Evolutionary conservation across 2,888 invertebrate genomes (phyloP).

Genomic region (Junonia oenone): DNA sequence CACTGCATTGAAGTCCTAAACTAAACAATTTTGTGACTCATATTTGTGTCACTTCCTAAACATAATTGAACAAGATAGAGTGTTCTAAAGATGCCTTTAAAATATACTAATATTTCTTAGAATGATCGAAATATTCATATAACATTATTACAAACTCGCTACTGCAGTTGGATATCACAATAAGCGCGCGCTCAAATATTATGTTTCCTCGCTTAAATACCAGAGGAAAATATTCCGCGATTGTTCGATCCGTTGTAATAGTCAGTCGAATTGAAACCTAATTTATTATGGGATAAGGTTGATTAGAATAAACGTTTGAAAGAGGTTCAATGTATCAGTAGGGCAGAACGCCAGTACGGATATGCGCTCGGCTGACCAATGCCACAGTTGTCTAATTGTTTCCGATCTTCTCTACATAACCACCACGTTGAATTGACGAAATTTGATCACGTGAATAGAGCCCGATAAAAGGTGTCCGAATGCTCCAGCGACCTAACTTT

Average conservation of each 20-base stretch:
- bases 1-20: too few species aligned
- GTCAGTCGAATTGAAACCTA: slow-evolving; percentile 9
- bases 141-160: background rate
- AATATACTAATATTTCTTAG: too few species aligned
- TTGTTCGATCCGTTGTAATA: background rate
- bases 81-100: too few species aligned
- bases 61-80: too few species aligned
- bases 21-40: too few species aligned
- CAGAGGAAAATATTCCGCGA: slow-evolving; percentile 19
- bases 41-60: too few species aligned
- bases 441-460: slow-evolving; percentile 66
- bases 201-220: slow-evolving; percentile 11
- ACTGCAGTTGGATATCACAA: slow-evolving; percentile 3
- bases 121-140: background rate
- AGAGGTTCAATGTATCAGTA: slow-evolving; percentile 53
- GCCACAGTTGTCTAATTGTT: slow-evolving; percentile 76
- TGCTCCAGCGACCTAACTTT: slow-evolving; percentile 28
- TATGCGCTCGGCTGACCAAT: slow-evolving; percentile 73
- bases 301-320: background rate
- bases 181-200: slow-evolving; percentile 17
- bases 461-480: slow-evolving; percentile 48
- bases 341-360: slow-evolving; percentile 60
- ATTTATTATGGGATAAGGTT: slow-evolving; percentile 5
- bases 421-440: slow-evolving; percentile 63
- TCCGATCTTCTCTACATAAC: slow-evolving; percentile 74